A percentile compares a stretch with the other conserved stretches of the same genome.
These are phyloP conservation scores for Argyresthia albistria DNA, from an alignment of 2,888 invertebrate genomes.

Conservation along the genomic window DNA sequence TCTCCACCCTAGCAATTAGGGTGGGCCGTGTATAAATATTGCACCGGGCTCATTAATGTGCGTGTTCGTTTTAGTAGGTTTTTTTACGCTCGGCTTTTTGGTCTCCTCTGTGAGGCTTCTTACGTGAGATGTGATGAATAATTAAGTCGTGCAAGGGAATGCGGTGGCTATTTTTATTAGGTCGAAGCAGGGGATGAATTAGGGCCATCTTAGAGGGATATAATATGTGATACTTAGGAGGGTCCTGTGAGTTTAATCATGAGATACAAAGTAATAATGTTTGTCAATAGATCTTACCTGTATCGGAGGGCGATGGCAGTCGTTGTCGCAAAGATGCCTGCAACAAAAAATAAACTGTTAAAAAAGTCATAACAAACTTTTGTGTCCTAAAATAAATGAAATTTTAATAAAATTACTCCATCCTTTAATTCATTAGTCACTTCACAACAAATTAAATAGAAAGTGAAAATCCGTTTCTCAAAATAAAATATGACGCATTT, in stretches of 20 bases:
- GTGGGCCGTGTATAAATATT: constrained; percentile 71
- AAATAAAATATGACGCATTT: constrained; percentile 53
- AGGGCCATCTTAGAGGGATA: background rate
- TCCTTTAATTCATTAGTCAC: constrained; percentile 5
- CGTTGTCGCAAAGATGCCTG: constrained; percentile 60
- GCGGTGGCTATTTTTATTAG: background rate
- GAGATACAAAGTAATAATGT: background rate
- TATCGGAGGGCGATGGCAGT: constrained; percentile 53
- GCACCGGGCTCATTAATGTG: constrained; percentile 69
- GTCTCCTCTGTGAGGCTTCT: constrained; percentile 42
- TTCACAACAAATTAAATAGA: constrained; percentile 10
- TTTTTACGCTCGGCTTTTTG: constrained; percentile 58
- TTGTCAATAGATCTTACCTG: constrained; percentile 35
- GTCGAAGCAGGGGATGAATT: background rate
- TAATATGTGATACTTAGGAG: background rate
- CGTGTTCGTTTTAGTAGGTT: constrained; percentile 58
- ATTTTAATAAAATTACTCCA: constrained; percentile 9
- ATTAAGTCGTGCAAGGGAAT: constrained; percentile 31
- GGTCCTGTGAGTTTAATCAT: constrained; percentile 4
- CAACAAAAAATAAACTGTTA: constrained; percentile 31
- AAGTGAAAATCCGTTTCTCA: constrained; percentile 10
- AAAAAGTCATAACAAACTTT: constrained; percentile 4
- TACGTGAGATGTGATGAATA: constrained; percentile 56
- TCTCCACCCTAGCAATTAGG: constrained; percentile 73
- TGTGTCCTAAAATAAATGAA: constrained; percentile 6